Evolutionary conservation across 2,797 vertebrate genomes (phyloP).

Genomic region (Leptatherina wallacei): DNA sequence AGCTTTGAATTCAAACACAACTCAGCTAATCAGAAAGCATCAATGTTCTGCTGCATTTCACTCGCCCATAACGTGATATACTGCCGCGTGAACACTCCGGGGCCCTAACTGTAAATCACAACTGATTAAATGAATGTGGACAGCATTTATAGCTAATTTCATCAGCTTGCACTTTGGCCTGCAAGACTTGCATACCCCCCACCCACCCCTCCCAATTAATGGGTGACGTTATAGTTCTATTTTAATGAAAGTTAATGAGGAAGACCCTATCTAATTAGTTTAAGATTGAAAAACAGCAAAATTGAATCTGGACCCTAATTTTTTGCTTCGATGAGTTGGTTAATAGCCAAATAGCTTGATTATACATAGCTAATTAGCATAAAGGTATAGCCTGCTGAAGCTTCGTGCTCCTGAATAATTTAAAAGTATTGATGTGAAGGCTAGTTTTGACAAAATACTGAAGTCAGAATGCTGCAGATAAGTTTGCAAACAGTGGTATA

Average conservation of each 20-base stretch:
- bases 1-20: background rate
- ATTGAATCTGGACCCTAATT: constrained; percentile 57
- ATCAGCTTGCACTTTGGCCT: constrained; percentile 23
- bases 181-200: background rate
- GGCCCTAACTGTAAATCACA: background rate
- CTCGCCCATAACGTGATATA: background rate
- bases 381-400: background rate
- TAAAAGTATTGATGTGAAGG: constrained; percentile 9
- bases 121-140: constrained; percentile 11
- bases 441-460: constrained; percentile 1
- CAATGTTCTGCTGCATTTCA: background rate
- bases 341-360: constrained; percentile 15
- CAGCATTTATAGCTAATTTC: constrained; percentile 14
- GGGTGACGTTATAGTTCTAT: constrained; percentile 11
- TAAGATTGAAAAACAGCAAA: constrained; percentile 37
- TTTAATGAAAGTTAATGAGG: constrained; percentile 48
- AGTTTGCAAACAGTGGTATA: background rate
- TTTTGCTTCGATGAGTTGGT: constrained; percentile 52
- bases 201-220: background rate
- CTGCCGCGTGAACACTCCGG: background rate
- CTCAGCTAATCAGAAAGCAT: constrained; percentile 39
- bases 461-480: constrained; percentile 1
- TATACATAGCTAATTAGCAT: constrained; percentile 3
- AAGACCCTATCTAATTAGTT: constrained; percentile 50
- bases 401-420: background rate